A percentile compares a stretch with the other conserved stretches of the same genome.
Conservation (phyloP, 2,888 invertebrate genomes). For the Andrena haemorrhoa region DNA sequence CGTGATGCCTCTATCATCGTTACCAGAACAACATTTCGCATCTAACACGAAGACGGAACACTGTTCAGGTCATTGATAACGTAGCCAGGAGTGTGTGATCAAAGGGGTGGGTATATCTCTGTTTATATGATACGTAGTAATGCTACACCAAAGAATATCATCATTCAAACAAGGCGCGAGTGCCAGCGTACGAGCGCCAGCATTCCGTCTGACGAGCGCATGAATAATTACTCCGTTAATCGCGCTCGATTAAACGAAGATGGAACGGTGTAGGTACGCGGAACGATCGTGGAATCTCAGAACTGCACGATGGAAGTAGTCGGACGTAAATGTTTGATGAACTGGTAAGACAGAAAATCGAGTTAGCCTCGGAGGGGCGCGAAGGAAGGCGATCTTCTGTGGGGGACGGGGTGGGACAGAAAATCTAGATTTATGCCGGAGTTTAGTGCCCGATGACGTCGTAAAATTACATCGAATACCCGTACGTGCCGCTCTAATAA, state of each 20-base stretch:
- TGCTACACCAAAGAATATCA: background rate
- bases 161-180: background rate
- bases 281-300: conserved; percentile 18
- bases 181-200: background rate
- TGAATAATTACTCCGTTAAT: conserved; percentile 37
- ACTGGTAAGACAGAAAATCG: conserved; percentile 58
- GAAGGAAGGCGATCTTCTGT: conserved; percentile 29
- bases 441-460: conserved; percentile 69
- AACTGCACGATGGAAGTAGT: conserved; percentile 38
- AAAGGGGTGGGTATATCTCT: too few relatives aligned
- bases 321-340: conserved; percentile 61
- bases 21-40: background rate
- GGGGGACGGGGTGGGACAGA: conserved; percentile 22
- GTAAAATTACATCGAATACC: conserved; percentile 72
- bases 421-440: conserved; percentile 68
- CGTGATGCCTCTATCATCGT: background rate
- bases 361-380: conserved; percentile 36
- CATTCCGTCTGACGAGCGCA: background rate
- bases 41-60: too few relatives aligned
- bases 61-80: too few relatives aligned
- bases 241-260: conserved; percentile 27
- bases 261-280: conserved; percentile 34
- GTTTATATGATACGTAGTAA: too few relatives aligned
- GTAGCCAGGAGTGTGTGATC: too few relatives aligned
- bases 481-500: conserved; percentile 77